Conservation (phyloP, 2,113 vertebrate genomes). For the Gallinago jamesoni region DNA sequence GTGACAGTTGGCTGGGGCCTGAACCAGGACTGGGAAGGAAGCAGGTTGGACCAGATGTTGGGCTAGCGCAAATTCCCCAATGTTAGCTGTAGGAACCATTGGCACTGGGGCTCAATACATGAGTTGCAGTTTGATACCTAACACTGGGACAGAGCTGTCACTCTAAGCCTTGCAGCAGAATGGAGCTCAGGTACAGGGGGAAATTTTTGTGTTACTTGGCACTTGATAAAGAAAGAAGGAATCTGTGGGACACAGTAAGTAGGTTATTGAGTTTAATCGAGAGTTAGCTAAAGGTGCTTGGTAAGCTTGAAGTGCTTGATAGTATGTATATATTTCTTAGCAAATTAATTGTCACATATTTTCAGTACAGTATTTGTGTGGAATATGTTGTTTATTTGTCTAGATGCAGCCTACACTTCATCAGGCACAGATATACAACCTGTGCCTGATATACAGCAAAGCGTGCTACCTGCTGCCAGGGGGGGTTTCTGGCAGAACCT, state of each 20-base stretch:
- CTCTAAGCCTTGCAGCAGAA: not conserved
- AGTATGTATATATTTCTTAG: not conserved
- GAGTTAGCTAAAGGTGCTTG: not conserved
- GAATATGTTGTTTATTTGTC: not conserved
- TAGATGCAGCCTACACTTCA: not conserved
- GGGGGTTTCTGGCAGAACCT: not conserved
- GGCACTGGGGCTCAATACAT: not conserved
- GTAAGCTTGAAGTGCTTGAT: not conserved
- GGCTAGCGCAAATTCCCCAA: not conserved
- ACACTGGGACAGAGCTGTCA: not conserved
- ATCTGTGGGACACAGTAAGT: not conserved
- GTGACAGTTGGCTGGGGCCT: not conserved
- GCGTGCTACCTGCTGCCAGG: not conserved
- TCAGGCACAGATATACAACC: not conserved
- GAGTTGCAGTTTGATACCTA: not conserved
- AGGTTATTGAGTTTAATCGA: not conserved
- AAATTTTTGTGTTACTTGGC: not conserved
- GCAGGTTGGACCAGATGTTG: not conserved
- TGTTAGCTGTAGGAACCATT: not conserved
- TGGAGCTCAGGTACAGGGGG: not conserved
- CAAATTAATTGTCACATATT: not conserved
- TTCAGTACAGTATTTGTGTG: not conserved
- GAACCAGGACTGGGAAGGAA: not conserved
- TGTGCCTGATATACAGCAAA: not conserved
- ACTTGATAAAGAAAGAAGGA: not conserved